These are phyloP conservation scores for Orientallactaga bullata DNA, from an alignment of 2,113 vertebrate genomes.

Conservation along the genomic window DNA sequence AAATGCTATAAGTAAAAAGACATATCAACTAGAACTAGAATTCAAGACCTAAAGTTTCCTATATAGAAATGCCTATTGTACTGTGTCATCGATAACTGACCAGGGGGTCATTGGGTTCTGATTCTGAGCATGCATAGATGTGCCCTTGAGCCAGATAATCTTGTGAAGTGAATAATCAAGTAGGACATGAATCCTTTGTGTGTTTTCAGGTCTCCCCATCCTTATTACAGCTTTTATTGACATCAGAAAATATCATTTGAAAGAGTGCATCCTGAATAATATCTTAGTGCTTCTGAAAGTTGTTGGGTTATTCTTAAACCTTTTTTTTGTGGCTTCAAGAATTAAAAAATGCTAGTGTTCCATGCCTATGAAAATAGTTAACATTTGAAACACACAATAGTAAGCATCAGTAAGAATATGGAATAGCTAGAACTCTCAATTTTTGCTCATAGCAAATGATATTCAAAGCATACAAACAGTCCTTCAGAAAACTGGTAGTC, in stretches of 20 bases:
- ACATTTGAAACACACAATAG: background rate
- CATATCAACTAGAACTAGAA: background rate
- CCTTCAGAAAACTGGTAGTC: background rate
- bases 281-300: background rate
- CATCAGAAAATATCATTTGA: background rate
- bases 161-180: background rate
- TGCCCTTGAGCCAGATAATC: background rate
- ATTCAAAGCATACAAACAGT: background rate
- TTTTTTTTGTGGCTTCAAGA: background rate
- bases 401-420: background rate
- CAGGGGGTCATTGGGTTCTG: background rate
- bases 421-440: background rate
- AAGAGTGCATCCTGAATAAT: background rate
- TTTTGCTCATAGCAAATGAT: background rate
- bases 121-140: background rate
- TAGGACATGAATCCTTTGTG: background rate
- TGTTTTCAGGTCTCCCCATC: background rate
- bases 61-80: background rate
- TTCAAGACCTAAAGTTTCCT: background rate
- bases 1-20: background rate
- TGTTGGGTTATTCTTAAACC: background rate
- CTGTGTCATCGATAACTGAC: background rate
- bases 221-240: background rate
- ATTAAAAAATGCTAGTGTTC: background rate
- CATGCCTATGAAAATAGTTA: background rate